Evolutionary conservation across 37 sponge, comb jelly and placozoan genomes (phyloP), one percentile per base, ranked within the genome.

Genomic region (Lycopodina hypogea): DNA sequence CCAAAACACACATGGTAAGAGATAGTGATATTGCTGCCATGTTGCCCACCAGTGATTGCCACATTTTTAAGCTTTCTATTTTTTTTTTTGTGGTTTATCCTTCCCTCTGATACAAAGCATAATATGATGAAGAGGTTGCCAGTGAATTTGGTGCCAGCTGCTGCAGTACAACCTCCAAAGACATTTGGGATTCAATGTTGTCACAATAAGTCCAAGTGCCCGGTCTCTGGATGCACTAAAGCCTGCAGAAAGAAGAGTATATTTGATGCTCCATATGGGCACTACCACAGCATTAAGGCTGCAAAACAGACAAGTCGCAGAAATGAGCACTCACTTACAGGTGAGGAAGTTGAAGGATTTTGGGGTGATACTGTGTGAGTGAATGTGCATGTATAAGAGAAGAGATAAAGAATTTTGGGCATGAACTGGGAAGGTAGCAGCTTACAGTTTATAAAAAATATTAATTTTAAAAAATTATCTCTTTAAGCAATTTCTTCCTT

Each of bases 121-220:
- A n/a, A n/a, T n/a, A n/a, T n/a, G 26, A 45, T 6, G n/a, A 70
- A 39, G 70, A 70, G 41, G 45, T 33, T 38, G 56, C 58, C 75
- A 35, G 75, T 55, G 58, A 75, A 21, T 8, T 34, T 7, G 32
- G 56, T 45, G 48, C 48, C 0, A 33, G 4, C 61, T 0, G 28
- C 1, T 50, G 74, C 50, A 0, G 66, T 53, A 18, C 30, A 68
- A 7, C 80, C 87, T 23, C 84, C 83, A 29, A 87, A 92, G 69
- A 85, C 81, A 52, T 57, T 87, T 41, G 89, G 87, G n/a, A 84
- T 88, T 37, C 56, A 66, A 11, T 56, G 74, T 78, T 88, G 87
- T 68, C 93, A 92, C 86, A 93, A 88, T 57, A 74, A 83, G 52
- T 86, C 71, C 81, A 93, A 93, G 80, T 93, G 93, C 57, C 56